These are phyloP conservation scores for Geotrupes spiniger DNA, from an alignment of 2,888 invertebrate genomes.

Conservation along the genomic window DNA sequence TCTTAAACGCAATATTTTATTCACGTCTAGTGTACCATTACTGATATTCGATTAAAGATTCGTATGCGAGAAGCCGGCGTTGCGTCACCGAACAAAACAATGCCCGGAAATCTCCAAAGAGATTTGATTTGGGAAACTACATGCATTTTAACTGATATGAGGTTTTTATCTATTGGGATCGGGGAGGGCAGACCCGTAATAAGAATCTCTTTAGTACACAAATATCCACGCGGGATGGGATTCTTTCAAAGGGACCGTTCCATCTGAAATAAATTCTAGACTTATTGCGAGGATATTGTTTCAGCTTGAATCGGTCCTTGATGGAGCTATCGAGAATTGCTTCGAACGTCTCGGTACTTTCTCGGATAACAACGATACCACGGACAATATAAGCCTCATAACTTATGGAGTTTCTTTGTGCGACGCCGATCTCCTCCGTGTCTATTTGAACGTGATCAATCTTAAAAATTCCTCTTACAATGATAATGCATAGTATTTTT, in stretches of 20 bases:
- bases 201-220: conserved; percentile 44
- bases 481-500: conserved; percentile 13
- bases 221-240: conserved; percentile 38
- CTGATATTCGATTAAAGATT: neutral
- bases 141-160: conserved; percentile 42
- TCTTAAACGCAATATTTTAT: no score
- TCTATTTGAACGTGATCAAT: conserved; percentile 21
- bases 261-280: conserved; percentile 42
- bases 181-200: conserved; percentile 35
- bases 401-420: conserved; percentile 29
- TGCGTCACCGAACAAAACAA: conserved; percentile 17
- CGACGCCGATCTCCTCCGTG: conserved; percentile 14
- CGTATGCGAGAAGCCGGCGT: neutral
- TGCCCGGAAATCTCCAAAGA: conserved; percentile 22
- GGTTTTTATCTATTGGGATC: conserved; percentile 40
- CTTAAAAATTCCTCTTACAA: conserved; percentile 16
- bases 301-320: conserved; percentile 40
- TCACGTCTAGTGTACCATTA: no score
- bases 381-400: conserved; percentile 38
- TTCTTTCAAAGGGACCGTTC: conserved; percentile 25
- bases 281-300: conserved; percentile 43
- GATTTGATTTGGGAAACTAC: conserved; percentile 32
- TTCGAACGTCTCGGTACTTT: conserved; percentile 28
- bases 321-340: conserved; percentile 38
- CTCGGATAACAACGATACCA: conserved; percentile 32